Evolutionary conservation across 2,113 vertebrate genomes (phyloP).

Genomic region (Plecturocebus donacophilus): DNA sequence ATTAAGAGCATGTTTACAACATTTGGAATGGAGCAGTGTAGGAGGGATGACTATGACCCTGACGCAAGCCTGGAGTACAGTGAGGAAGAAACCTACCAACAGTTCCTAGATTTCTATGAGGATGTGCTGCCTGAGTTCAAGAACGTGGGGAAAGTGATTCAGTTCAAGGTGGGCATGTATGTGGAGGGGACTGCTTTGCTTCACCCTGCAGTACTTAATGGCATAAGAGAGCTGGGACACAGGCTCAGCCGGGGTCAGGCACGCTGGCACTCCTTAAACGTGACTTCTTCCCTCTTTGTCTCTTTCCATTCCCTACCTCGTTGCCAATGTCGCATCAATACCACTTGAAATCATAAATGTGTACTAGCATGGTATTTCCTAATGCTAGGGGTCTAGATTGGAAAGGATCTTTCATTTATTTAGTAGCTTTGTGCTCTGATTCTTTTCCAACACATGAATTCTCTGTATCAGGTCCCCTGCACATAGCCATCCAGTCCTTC

Average conservation of each 20-base stretch:
- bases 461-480: not conserved
- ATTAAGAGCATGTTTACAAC: slow-evolving; percentile 96
- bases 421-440: not conserved
- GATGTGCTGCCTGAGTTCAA: slow-evolving; percentile 96
- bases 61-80: slow-evolving; percentile 96
- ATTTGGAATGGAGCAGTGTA: slow-evolving; percentile 95
- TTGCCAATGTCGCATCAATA: not conserved
- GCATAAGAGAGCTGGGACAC: not conserved
- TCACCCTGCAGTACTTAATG: not conserved
- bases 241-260: not conserved
- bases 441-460: not conserved
- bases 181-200: not conserved
- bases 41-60: slow-evolving; percentile 95
- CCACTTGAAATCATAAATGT: not conserved
- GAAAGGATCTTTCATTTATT: not conserved
- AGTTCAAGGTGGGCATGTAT: slow-evolving; percentile 93
- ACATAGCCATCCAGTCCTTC: not conserved
- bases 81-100: slow-evolving; percentile 95
- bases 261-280: not conserved
- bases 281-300: not conserved
- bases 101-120: slow-evolving; percentile 96
- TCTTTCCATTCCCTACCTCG: not conserved
- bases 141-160: slow-evolving; percentile 93
- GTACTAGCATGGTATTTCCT: not conserved
- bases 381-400: not conserved